Percentiles rank a stretch among this genome's conserved stretches.
Evolutionary conservation across 1,140 invertebrate genomes (phyloP).

Genomic region (Eulimnadia texana): DNA sequence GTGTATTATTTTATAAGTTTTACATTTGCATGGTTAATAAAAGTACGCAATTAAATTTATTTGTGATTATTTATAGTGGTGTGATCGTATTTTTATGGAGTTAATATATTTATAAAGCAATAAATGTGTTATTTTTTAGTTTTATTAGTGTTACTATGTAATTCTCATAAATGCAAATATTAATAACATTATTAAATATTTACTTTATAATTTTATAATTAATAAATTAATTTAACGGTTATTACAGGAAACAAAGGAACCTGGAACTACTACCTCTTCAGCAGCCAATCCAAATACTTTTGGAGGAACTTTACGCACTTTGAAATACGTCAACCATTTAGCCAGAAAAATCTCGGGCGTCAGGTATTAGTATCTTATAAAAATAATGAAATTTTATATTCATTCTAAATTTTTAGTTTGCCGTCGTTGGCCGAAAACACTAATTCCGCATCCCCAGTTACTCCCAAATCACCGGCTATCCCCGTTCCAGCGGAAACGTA

Average conservation of each 20-base stretch:
- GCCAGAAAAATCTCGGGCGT: conserved; percentile 1
- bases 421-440: neutral
- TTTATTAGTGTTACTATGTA: neutral
- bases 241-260: no score
- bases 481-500: neutral
- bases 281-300: no score
- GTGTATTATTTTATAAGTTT: no score
- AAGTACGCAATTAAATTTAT: no score
- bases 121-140: no score
- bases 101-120: no score
- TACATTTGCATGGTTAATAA: no score
- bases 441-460: neutral
- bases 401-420: neutral
- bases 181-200: neutral
- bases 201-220: neutral
- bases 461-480: neutral
- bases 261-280: neutral
- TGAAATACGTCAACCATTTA: neutral
- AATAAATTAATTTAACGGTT: neutral
- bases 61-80: no score
- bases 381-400: neutral
- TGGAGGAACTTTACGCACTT: neutral
- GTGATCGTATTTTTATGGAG: no score
- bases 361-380: neutral
- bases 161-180: neutral